These are phyloP conservation scores for Stenolophus ochropezus DNA, from an alignment of 2,888 invertebrate genomes.

Conservation along the genomic window DNA sequence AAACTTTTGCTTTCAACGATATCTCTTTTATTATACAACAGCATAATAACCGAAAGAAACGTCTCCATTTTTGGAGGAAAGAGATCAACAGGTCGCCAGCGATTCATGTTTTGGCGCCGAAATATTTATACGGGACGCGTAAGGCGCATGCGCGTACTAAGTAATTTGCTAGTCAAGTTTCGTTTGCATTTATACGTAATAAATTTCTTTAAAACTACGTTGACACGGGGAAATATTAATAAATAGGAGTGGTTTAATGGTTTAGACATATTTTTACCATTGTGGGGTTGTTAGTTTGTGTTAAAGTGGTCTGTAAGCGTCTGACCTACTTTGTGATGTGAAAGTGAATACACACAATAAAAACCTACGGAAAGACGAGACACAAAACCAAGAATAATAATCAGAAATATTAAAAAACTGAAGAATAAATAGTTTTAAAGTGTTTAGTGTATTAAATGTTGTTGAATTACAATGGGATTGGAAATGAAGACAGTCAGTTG, in stretches of 20 bases:
- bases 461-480: not conserved
- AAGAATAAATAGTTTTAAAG: not conserved
- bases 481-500: not conserved
- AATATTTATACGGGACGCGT: slow-evolving; percentile 8
- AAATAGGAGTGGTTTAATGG: not conserved
- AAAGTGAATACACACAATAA: slow-evolving; percentile 56
- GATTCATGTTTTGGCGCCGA: slow-evolving; percentile 48
- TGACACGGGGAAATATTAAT: slow-evolving; percentile 35
- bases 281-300: not conserved
- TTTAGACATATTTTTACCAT: not conserved
- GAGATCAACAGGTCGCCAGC: slow-evolving; percentile 53
- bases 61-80: not conserved
- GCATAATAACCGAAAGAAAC: not conserved
- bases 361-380: slow-evolving; percentile 18
- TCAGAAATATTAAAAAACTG: not conserved
- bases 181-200: slow-evolving; percentile 57
- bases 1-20: slow-evolving; percentile 6
- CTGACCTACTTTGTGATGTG: slow-evolving; percentile 59
- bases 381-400: not conserved
- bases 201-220: slow-evolving; percentile 49
- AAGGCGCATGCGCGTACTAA: slow-evolving; percentile 44
- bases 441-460: not conserved
- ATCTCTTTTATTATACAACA: not conserved
- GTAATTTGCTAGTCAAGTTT: slow-evolving; percentile 59
- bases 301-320: not conserved